Base-by-base conservation (phyloP, 2,113 vertebrate genomes). In the Leptobrachium leishanense region DNA sequence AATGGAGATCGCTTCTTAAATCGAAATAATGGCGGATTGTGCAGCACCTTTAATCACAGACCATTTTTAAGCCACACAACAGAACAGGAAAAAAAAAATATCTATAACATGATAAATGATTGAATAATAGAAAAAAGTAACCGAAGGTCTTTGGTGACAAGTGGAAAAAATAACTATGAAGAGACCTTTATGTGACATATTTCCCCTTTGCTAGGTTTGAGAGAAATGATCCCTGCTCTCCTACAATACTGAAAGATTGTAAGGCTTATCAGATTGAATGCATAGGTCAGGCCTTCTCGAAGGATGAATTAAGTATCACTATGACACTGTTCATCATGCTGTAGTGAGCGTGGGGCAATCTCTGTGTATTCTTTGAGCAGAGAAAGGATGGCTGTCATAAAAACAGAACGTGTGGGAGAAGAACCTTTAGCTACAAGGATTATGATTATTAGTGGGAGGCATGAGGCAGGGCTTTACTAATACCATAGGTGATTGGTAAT, bases 241-340 rank as follows among this genome's bases (percentile, higher is more conserved):
- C 4, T 50, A 50, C 4, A 8, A 50, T 74, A 55, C 4, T 13
- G 13, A 63, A 54, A n/a, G 44, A 54, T 20, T 11, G 6, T 20
- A 50, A 43, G 53, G 41, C 42, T 62, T 62, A 59, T 8, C 9
- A 10, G 11, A 59, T 13, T 74, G 41, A 42, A 62, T 74, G 53
- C 59, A 20, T 73, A 73, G 71, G 72, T 43, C 53, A 62, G n/a
- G 54, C 72, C 13, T 59, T 59, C 3, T 11, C 9, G 1, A 8
- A 59, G 55, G 55, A 59, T 55, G 42, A 41, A 74, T 62, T 74
- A 44, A 74, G 55, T 44, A 55, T 62, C 54, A 74, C 43, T 63
- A 31, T 31, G 10, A 20, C 62, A 63, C 2, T 39, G 7, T 20
- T 63, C 42, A 12, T 63, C n/a, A 31, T 7, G 72, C 72, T 43